A percentile compares a stretch with the other conserved stretches of the same genome.
Evolutionary conservation across 2,888 invertebrate genomes (phyloP).

Genomic region (Boloria selene): DNA sequence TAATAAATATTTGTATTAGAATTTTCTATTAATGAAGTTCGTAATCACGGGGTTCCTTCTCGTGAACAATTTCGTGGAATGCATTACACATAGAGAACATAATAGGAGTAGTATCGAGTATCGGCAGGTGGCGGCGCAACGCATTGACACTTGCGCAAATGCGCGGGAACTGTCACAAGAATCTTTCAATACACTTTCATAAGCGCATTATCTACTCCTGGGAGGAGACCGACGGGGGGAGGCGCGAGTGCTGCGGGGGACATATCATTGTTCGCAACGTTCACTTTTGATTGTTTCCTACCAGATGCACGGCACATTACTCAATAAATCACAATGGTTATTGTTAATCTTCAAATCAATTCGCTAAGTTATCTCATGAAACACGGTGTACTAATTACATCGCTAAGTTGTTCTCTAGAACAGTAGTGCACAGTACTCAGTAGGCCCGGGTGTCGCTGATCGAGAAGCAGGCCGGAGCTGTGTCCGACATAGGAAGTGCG

Average conservation of each 20-base stretch:
- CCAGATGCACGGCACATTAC: slow-evolving; percentile 6
- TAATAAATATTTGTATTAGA: too few species aligned
- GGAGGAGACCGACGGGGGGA: neutral
- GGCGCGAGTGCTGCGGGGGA: neutral
- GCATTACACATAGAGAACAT: neutral
- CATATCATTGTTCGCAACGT: neutral
- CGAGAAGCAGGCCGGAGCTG: neutral
- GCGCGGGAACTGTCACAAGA: slow-evolving; percentile 38
- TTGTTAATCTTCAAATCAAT: slow-evolving; percentile 26
- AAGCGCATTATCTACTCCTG: slow-evolving; percentile 29
- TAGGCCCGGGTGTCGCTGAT: neutral
- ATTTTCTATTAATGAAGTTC: too few species aligned
- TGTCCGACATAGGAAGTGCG: slow-evolving; percentile 8
- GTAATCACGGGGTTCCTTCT: too few species aligned
- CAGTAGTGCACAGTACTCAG: neutral
- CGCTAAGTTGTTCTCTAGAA: neutral
- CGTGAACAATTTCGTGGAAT: too few species aligned
- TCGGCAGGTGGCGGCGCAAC: neutral
- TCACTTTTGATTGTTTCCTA: slow-evolving; percentile 33
- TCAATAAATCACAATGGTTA: slow-evolving; percentile 16
- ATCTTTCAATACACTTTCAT: slow-evolving; percentile 41
- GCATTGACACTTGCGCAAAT: slow-evolving; percentile 30
- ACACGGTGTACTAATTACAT: neutral
- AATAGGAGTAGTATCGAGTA: slow-evolving; percentile 3
- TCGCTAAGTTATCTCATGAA: slow-evolving; percentile 1